phyloP scores from a whole-genome alignment of 2,113 vertebrate genomes.

The Pygoscelis adeliae region DNA sequence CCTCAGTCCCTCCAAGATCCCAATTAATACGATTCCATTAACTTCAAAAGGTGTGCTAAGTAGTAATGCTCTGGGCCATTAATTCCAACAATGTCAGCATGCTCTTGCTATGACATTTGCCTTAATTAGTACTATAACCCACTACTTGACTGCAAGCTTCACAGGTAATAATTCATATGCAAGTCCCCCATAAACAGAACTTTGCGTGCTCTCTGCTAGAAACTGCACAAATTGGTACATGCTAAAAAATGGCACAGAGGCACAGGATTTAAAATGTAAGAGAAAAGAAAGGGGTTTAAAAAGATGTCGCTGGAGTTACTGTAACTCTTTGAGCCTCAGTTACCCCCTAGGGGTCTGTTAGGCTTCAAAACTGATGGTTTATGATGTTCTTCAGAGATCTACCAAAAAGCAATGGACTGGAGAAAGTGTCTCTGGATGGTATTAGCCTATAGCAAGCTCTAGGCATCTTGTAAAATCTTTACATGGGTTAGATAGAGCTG shows the following conservation, averaged over 20 bases:
- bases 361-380: background rate
- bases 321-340: background rate
- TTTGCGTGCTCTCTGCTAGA: background rate
- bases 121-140: constrained; percentile 62
- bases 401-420: background rate
- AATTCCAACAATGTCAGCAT: constrained; percentile 66
- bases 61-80: constrained; percentile 70
- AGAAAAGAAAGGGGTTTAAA: background rate
- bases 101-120: constrained; percentile 70
- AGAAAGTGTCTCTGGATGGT: background rate
- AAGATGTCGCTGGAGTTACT: background rate
- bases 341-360: background rate
- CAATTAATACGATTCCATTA: constrained; percentile 74
- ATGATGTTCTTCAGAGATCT: background rate
- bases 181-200: constrained; percentile 37
- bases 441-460: background rate
- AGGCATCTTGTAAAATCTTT: background rate
- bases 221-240: background rate
- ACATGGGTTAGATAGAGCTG: background rate
- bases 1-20: constrained; percentile 51
- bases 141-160: constrained; percentile 54
- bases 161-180: constrained; percentile 47
- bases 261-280: background rate
- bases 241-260: background rate
- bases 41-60: constrained; percentile 65